Evolutionary conservation across 2,113 vertebrate species (phyloP).

Genomic region (Megaceryle torquata): DNA sequence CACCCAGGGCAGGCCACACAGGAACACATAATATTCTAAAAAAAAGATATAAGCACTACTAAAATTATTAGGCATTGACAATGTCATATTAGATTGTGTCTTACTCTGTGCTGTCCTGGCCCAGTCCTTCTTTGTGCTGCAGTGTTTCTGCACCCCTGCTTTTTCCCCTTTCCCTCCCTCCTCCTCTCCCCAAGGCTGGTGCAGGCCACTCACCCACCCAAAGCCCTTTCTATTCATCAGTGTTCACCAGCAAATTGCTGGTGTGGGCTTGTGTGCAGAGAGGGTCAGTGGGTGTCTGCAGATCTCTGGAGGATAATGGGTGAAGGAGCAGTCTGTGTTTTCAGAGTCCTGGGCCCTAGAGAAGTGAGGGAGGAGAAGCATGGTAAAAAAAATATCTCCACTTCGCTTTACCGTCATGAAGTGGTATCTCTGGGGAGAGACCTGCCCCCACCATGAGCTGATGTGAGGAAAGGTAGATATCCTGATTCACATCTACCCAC

Average conservation of each 20-base stretch:
- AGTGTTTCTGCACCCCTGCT: background rate
- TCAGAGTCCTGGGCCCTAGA: background rate
- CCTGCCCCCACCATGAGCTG: background rate
- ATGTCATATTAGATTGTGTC: background rate
- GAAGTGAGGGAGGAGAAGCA: background rate
- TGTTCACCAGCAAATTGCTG: background rate
- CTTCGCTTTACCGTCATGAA: background rate
- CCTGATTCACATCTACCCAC: background rate
- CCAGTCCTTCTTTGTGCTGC: background rate
- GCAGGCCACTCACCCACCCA: rapidly evolving
- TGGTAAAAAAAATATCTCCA: background rate
- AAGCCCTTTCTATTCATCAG: background rate
- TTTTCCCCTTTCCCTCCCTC: background rate
- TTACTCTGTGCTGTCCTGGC: background rate
- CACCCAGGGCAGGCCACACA: too few relatives aligned
- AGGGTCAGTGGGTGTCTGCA: background rate
- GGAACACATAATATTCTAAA: background rate
- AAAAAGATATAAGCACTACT: background rate
- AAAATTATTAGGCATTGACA: background rate
- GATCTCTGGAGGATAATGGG: background rate
- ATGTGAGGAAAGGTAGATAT: background rate
- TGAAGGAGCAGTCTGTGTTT: background rate
- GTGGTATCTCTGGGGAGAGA: background rate
- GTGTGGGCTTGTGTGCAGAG: background rate
- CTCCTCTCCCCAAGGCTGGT: background rate